Evolutionary conservation across 1,140 invertebrate genomes (phyloP).

Genomic region (Brachionus rubens): DNA sequence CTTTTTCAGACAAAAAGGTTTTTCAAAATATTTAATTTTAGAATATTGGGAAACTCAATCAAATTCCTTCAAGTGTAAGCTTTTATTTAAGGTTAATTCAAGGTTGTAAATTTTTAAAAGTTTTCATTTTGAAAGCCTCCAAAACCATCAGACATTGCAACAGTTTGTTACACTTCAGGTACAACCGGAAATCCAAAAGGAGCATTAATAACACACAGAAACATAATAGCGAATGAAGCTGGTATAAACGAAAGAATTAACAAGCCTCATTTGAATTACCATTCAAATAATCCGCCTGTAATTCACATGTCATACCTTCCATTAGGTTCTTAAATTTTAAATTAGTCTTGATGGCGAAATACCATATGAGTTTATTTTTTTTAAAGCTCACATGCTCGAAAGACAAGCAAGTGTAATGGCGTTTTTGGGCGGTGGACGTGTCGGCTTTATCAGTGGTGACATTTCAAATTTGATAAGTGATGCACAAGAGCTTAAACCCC

Average conservation of each 20-base stretch:
- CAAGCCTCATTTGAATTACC: constrained; percentile 29
- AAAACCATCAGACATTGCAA: constrained; percentile 74
- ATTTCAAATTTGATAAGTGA: constrained; percentile 83
- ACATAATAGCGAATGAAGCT: constrained; percentile 64
- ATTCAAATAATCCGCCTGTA: not conserved
- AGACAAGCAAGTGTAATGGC: not conserved
- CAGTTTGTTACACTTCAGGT: constrained; percentile 92
- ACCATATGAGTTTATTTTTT: constrained; percentile 25
- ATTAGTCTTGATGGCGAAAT: not conserved
- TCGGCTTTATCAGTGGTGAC: constrained; percentile 90
- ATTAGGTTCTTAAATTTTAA: too few relatives aligned
- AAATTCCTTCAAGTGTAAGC: constrained; percentile 2
- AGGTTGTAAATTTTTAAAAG: too few relatives aligned
- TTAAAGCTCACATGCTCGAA: constrained; percentile 44
- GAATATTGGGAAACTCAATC: constrained; percentile 24
- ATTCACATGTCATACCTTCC: constrained; percentile 45
- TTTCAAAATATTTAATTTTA: too few relatives aligned
- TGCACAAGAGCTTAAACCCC: constrained; percentile 84
- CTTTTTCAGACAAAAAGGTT: too few relatives aligned
- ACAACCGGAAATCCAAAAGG: constrained; percentile 93
- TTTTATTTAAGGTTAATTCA: too few relatives aligned
- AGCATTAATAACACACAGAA: constrained; percentile 90
- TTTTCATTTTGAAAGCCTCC: too few relatives aligned
- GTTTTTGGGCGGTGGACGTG: constrained; percentile 78
- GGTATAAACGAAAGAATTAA: constrained; percentile 19